Evolutionary conservation across 1,140 invertebrate species (phyloP).

Genomic region (Euwallacea similis): DNA sequence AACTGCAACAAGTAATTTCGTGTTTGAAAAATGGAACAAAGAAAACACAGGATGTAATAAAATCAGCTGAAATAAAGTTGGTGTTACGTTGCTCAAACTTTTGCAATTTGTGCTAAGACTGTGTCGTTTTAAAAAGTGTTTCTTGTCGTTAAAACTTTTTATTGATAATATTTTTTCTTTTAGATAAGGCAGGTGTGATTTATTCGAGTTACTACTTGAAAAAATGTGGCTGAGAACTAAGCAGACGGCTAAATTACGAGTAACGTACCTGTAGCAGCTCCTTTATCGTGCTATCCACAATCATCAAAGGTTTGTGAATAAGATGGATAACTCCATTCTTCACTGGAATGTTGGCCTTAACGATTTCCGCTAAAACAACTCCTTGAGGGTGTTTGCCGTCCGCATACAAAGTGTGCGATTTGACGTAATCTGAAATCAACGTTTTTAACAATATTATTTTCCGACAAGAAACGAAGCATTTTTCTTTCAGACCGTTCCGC

Average conservation of each 20-base stretch:
- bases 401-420: constrained; percentile 81
- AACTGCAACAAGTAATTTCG: constrained; percentile 31
- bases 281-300: constrained; percentile 80
- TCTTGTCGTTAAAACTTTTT: background rate
- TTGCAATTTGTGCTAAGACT: constrained; percentile 27
- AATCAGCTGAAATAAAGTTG: constrained; percentile 22
- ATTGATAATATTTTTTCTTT: too few species aligned
- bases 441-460: too few species aligned
- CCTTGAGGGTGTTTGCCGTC: constrained; percentile 75
- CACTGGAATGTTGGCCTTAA: constrained; percentile 89
- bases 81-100: constrained; percentile 22
- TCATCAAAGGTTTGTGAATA: constrained; percentile 86
- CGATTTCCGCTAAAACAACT: constrained; percentile 82
- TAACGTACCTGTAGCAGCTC: constrained; percentile 78
- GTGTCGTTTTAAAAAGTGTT: constrained; percentile 28
- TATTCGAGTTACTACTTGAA: too few species aligned
- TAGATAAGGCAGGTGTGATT: too few species aligned
- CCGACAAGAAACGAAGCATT: background rate
- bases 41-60: constrained; percentile 10
- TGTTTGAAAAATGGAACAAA: constrained; percentile 19
- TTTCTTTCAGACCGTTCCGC: background rate
- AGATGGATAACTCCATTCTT: constrained; percentile 90
- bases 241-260: background rate
- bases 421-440: constrained; percentile 72
- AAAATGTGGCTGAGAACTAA: background rate